phyloP scores from a whole-genome alignment of 2,113 vertebrate genomes.

The Todiramphus saurophagus region DNA sequence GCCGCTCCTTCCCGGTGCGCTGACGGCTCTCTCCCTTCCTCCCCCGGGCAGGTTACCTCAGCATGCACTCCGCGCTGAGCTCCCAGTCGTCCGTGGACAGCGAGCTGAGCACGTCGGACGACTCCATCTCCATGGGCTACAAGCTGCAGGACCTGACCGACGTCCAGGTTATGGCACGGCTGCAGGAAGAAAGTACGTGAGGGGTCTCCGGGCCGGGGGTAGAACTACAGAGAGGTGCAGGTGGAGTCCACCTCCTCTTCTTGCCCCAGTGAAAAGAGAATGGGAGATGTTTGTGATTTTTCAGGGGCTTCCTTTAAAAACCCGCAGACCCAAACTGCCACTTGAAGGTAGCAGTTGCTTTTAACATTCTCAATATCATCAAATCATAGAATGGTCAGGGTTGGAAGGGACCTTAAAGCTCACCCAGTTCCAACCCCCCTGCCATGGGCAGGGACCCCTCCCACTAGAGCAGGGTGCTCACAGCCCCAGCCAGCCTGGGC shows the following conservation, averaged over 20 bases:
- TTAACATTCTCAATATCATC: too few relatives aligned
- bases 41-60: conserved; percentile 71
- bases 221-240: background rate
- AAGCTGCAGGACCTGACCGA: conserved; percentile 93
- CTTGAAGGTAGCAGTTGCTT: too few relatives aligned
- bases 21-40: background rate
- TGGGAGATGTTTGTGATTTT: background rate
- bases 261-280: background rate
- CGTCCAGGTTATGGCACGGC: conserved; percentile 92
- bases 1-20: background rate
- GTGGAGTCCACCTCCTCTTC: background rate
- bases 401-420: too few relatives aligned
- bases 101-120: conserved; percentile 89
- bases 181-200: conserved; percentile 90
- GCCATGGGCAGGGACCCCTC: too few relatives aligned
- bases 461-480: too few relatives aligned
- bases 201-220: background rate
- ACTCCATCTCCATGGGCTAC: conserved; percentile 94
- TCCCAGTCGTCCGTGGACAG: conserved; percentile 93
- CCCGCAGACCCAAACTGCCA: too few relatives aligned
- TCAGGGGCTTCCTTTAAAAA: background rate
- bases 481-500: too few relatives aligned
- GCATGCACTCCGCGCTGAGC: conserved; percentile 84
- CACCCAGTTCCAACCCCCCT: too few relatives aligned
- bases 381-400: too few relatives aligned